phyloP scores from a whole-genome alignment of 1,140 invertebrate genomes.

The Stegodyphus dumicola region DNA sequence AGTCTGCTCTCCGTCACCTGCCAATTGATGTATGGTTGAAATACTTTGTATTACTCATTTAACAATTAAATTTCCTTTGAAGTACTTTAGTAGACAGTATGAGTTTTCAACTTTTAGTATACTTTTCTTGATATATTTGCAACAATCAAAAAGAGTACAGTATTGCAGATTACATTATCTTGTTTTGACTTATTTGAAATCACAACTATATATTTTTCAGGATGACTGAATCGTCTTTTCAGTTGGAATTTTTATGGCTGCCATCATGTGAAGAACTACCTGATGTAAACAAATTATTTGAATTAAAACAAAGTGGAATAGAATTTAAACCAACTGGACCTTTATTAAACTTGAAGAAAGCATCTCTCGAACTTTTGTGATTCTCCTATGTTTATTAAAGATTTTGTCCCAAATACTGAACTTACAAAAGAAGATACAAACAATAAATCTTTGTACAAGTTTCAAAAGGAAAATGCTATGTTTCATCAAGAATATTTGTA shows the following conservation, averaged over 20 bases:
- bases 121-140: too few species aligned
- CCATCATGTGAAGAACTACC: neutral
- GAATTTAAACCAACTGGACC: slow-evolving; percentile 1
- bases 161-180: too few species aligned
- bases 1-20: too few species aligned
- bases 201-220: neutral
- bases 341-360: slow-evolving; percentile 13
- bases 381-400: slow-evolving; percentile 17
- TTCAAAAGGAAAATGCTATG: slow-evolving; percentile 5
- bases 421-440: neutral
- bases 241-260: slow-evolving; percentile 38
- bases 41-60: too few species aligned
- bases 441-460: neutral
- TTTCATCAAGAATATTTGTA: slow-evolving; percentile 27
- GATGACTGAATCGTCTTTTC: slow-evolving; percentile 3
- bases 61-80: too few species aligned
- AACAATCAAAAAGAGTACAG: too few species aligned
- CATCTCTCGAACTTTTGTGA: neutral
- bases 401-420: slow-evolving; percentile 14
- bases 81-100: too few species aligned
- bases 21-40: too few species aligned
- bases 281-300: neutral
- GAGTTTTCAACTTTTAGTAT: neutral
- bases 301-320: neutral
- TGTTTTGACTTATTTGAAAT: too few species aligned